A percentile compares a stretch with the other conserved stretches of the same genome.
Evolutionary conservation across 2,888 invertebrate species (phyloP).

Genomic region (Agrilus cyanescens): DNA sequence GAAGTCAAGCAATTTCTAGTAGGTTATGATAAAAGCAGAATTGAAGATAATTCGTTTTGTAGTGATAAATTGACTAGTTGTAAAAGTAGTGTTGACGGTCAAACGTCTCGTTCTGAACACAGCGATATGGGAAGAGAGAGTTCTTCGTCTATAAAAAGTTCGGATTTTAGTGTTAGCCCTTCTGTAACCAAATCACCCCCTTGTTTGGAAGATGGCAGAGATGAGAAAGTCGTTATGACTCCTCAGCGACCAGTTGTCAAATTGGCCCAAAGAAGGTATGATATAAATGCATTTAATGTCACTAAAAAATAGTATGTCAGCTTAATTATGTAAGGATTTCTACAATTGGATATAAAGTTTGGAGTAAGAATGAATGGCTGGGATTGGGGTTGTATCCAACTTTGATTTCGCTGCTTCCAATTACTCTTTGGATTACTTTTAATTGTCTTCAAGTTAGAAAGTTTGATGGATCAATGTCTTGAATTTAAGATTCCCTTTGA

Average conservation of each 20-base stretch:
- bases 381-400: no score
- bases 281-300: neutral
- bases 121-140: slow-evolving; percentile 20
- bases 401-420: no score
- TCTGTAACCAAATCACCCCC: slow-evolving; percentile 8
- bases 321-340: no score
- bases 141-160: slow-evolving; percentile 30
- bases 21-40: no score
- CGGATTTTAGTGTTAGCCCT: slow-evolving; percentile 26
- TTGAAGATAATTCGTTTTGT: neutral
- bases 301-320: no score
- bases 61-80: no score
- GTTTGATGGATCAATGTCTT: no score
- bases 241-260: slow-evolving; percentile 31
- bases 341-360: no score
- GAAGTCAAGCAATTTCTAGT: slow-evolving; percentile 28
- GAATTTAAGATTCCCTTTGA: no score
- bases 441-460: no score
- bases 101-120: slow-evolving; percentile 11
- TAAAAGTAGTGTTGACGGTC: neutral
- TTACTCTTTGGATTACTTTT: no score
- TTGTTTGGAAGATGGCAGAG: slow-evolving; percentile 9
- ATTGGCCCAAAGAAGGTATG: slow-evolving; percentile 33
- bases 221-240: slow-evolving; percentile 25
- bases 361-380: no score